Conservation (phyloP, 2,113 vertebrate genomes). For the Trogon surrucura region DNA sequence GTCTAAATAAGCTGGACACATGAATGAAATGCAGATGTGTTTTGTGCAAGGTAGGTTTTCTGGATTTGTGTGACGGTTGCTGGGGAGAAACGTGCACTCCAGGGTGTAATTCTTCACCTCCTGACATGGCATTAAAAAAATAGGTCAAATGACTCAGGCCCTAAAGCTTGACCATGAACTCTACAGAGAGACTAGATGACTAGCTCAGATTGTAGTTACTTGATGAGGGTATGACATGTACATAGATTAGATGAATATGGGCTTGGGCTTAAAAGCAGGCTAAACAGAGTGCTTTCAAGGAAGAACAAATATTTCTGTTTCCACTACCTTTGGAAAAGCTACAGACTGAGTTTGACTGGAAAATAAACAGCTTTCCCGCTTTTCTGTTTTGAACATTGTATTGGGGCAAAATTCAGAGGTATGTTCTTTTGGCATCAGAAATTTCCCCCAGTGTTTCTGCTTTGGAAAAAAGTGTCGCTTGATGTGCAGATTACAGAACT, state of each 20-base stretch:
- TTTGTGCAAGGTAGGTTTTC: background rate
- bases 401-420: background rate
- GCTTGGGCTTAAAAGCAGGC: background rate
- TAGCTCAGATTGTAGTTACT: background rate
- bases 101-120: background rate
- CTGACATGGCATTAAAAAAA: background rate
- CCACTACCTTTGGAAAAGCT: slow-evolving; percentile 7
- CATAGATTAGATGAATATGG: background rate
- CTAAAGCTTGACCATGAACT: background rate
- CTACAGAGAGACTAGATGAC: background rate
- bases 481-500: background rate
- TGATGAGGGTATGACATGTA: background rate
- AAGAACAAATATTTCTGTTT: slow-evolving; percentile 14
- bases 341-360: background rate
- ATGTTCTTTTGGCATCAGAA: background rate
- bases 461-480: background rate
- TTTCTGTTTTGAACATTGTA: background rate
- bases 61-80: background rate
- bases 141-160: background rate
- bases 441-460: background rate
- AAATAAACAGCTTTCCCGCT: background rate
- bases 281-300: background rate
- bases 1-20: background rate
- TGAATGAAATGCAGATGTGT: background rate
- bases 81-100: background rate